Evolutionary conservation across 2,888 invertebrate genomes (phyloP), one percentile per base, ranked within the genome.

Genomic region (Tipula unca): DNA sequence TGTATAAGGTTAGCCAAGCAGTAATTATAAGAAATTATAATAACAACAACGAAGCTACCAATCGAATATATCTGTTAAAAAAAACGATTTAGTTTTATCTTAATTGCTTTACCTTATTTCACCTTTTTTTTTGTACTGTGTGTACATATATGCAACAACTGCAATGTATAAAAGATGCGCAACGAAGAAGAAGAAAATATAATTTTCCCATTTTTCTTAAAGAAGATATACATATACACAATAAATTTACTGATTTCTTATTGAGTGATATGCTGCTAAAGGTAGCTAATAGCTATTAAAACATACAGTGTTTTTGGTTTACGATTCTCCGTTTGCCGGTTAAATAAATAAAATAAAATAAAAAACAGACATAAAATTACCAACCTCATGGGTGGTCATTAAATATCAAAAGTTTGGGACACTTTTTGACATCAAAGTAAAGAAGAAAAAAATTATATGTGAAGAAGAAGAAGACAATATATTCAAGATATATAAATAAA

Each of bases 31-130:
- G 69, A n/a, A 69, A 69, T 69, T 69, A 69, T 69, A 69, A 69
- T 69, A 69, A 69, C 69, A 69, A 69, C 69, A 13, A 20, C 25
- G 10, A 48, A 25, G 69, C 69, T 25, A 69, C 69, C 69, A 69
- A 69, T 69, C 25, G 25, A 25, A 69, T 48, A 17, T 48, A n/a
- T 17, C 48, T 48, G 48, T 48, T 48, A n/a, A 14, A 69, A 69
- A 69, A 69, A 8, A 25, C 69, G 69, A 69, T 69, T 69, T 69
- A 69, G 69, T 69, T 69, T 69, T 69, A 69, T 69, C 69, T 69
- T 69, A 69, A 69, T 69, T 69, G 69, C 69, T 69, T 69, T 69
- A 69, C 69, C 69, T 69, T 69, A 69, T 69, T 69, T 69, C 69
- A 69, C 69, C 69, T 69, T 69, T 69, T 69, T 6, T 20, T 8